A percentile compares a stretch with the other conserved stretches of the same genome.
Evolutionary conservation across 2,113 vertebrate genomes (phyloP).

Genomic region (Melanerpes aurifrons): DNA sequence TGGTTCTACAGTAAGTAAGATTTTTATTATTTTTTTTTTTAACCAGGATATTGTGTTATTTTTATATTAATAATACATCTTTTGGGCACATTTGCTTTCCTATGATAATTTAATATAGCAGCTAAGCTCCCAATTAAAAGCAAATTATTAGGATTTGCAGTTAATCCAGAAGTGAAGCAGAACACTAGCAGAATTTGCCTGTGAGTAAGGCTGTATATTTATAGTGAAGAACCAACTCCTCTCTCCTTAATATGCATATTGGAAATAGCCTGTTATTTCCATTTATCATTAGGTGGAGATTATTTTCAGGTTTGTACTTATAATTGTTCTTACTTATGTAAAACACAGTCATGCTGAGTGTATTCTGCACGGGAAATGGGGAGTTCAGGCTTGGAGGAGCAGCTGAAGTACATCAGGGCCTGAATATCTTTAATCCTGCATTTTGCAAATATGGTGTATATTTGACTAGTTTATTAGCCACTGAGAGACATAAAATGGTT

Average conservation of each 20-base stretch:
- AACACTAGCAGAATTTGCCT: constrained; percentile 49
- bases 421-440: constrained; percentile 6
- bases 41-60: neutral
- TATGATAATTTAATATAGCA: constrained; percentile 61
- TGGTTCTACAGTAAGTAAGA: neutral
- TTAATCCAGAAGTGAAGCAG: constrained; percentile 57
- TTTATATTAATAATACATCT: constrained; percentile 46
- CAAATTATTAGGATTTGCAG: constrained; percentile 70
- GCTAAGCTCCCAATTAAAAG: constrained; percentile 73
- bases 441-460: neutral
- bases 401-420: constrained; percentile 18
- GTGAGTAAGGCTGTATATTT: neutral
- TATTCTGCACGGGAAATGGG: neutral
- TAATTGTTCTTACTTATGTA: constrained; percentile 51
- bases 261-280: constrained; percentile 37
- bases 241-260: constrained; percentile 27
- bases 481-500: neutral
- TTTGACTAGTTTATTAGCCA: neutral
- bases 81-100: constrained; percentile 48
- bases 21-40: neutral
- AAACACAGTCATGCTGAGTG: neutral
- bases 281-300: constrained; percentile 40
- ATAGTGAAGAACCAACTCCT: neutral
- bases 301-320: constrained; percentile 47
- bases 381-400: constrained; percentile 12